A percentile compares a stretch with the other conserved stretches of the same genome.
Evolutionary conservation across 2,113 vertebrate genomes (phyloP).

Genomic region (Donacobius atricapilla): DNA sequence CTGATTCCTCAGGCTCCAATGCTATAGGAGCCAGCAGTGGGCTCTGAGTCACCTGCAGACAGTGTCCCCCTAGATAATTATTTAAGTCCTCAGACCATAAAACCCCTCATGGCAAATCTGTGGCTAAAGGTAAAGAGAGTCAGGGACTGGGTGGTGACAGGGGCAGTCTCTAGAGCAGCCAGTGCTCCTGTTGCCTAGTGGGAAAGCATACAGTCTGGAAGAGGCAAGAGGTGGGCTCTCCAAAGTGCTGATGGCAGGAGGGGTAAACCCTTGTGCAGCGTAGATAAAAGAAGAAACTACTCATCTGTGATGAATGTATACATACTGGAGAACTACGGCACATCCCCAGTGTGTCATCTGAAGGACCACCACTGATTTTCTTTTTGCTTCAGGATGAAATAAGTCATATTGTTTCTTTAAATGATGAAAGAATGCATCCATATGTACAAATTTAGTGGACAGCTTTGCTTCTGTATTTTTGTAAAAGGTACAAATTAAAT

Average conservation of each 20-base stretch:
- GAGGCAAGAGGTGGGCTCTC: neutral
- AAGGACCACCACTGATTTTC: neutral
- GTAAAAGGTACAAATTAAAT: neutral
- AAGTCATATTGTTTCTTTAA: neutral
- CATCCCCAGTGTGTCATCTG: neutral
- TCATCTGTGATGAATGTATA: neutral
- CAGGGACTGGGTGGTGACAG: neutral
- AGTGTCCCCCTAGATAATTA: neutral
- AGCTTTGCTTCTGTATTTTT: neutral
- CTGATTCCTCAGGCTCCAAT: neutral
- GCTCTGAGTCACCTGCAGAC: neutral
- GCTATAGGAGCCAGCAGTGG: neutral
- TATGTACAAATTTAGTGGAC: neutral
- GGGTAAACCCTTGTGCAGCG: accelerated
- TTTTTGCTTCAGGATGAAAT: neutral
- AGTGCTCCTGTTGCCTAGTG: neutral
- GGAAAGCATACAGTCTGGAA: neutral
- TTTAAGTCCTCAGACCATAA: neutral
- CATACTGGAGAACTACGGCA: neutral
- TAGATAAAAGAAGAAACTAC: neutral
- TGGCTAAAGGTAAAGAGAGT: neutral
- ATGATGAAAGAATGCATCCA: neutral
- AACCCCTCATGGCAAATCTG: neutral
- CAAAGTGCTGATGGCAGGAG: neutral
- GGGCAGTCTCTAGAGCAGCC: neutral